These are phyloP conservation scores for Buphagus erythrorhynchus DNA, from an alignment of 2,797 vertebrate genomes.

Conservation along the genomic window DNA sequence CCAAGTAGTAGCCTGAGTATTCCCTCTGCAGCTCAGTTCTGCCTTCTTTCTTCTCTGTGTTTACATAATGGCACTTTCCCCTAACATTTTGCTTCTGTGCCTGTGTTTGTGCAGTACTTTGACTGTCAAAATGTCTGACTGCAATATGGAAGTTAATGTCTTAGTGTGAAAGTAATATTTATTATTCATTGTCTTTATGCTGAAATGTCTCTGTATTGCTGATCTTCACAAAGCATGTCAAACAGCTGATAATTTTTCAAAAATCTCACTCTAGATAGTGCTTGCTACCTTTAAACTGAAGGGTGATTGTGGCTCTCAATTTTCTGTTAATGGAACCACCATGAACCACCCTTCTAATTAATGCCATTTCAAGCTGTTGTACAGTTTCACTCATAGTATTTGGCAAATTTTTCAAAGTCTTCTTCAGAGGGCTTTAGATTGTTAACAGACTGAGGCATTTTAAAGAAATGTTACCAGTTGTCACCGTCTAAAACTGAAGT, in stretches of 20 bases:
- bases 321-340: background rate
- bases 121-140: slow-evolving; percentile 1
- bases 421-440: background rate
- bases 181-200: slow-evolving; percentile 9
- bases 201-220: slow-evolving; percentile 8
- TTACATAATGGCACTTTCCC: background rate
- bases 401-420: background rate
- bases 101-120: background rate
- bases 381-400: background rate
- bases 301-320: background rate
- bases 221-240: background rate
- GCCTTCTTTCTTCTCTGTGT: background rate
- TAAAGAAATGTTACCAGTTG: background rate
- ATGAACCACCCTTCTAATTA: background rate
- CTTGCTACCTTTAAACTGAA: slow-evolving; percentile 3
- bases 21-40: background rate
- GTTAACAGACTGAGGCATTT: slow-evolving; percentile 10
- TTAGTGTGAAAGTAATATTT: background rate
- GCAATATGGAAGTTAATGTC: background rate
- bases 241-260: background rate
- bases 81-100: background rate
- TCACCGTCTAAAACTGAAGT: slow-evolving; percentile 9
- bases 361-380: background rate
- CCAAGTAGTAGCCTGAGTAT: background rate
- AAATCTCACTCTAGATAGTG: background rate